Evolutionary conservation across 2,888 invertebrate species (phyloP).

Genomic region (Coleophora flavipennella): DNA sequence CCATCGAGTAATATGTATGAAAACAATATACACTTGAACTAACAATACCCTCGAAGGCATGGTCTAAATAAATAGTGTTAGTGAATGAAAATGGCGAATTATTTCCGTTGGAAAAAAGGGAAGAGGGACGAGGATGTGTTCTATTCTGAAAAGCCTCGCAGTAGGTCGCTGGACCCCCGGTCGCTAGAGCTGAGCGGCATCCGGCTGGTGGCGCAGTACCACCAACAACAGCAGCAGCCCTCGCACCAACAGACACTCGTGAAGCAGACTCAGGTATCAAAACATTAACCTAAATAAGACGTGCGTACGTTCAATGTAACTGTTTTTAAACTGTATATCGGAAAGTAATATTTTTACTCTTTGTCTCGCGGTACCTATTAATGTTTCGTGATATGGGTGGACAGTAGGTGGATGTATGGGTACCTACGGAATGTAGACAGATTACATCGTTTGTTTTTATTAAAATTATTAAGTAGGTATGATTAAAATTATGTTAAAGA

Average conservation of each 20-base stretch:
- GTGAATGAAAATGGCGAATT: slow-evolving; percentile 72
- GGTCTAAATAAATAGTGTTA: slow-evolving; percentile 22
- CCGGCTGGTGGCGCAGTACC: slow-evolving; percentile 69
- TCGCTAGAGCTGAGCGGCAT: slow-evolving; percentile 80
- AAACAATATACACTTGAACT: slow-evolving; percentile 15
- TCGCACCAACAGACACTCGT: slow-evolving; percentile 4
- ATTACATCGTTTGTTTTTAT: no score
- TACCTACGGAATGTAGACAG: no score
- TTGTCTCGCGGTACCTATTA: no score
- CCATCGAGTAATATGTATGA: slow-evolving; percentile 31
- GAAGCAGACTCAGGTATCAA: slow-evolving; percentile 2
- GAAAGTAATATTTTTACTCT: no score
- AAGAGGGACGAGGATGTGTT: slow-evolving; percentile 72
- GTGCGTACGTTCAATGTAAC: background rate
- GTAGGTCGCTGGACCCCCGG: slow-evolving; percentile 81
- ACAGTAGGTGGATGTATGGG: no score
- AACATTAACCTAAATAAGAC: background rate
- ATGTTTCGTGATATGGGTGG: no score
- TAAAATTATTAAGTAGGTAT: no score
- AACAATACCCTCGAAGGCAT: slow-evolving; percentile 15
- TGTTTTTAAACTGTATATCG: no score
- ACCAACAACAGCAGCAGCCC: slow-evolving; percentile 37
- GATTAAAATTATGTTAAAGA: no score
- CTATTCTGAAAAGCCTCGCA: slow-evolving; percentile 76
- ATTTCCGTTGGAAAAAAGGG: slow-evolving; percentile 79